Conservation (phyloP, 2,888 invertebrate genomes). For the Drosophila atroscutellata region DNA sequence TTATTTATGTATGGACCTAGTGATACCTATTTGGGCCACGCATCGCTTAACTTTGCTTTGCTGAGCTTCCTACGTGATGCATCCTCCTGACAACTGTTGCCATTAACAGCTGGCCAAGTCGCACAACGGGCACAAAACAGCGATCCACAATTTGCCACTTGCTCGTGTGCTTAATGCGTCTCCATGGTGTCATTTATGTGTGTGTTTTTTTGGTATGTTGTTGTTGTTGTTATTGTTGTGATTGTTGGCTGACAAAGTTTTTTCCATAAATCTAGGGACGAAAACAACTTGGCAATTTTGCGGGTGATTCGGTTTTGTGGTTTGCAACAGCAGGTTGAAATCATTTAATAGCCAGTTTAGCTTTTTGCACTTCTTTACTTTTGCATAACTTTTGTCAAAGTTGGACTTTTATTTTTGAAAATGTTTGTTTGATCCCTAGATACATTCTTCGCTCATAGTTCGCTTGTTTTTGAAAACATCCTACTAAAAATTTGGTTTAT, state of each 20-base stretch:
- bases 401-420: background rate
- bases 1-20: constrained; percentile 53
- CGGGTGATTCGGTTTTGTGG: constrained; percentile 63
- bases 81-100: constrained; percentile 72
- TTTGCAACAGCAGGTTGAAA: constrained; percentile 33
- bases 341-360: constrained; percentile 36
- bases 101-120: constrained; percentile 72
- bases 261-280: constrained; percentile 54
- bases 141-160: constrained; percentile 45
- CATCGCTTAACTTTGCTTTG: background rate
- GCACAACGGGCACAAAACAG: constrained; percentile 30
- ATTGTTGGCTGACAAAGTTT: constrained; percentile 61
- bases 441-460: background rate
- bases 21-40: constrained; percentile 26
- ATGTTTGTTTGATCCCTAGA: background rate
- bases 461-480: background rate
- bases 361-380: constrained; percentile 8
- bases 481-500: too few relatives aligned
- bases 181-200: constrained; percentile 64
- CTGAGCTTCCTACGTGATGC: constrained; percentile 43
- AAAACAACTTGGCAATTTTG: constrained; percentile 51
- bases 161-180: constrained; percentile 70
- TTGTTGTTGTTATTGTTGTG: constrained; percentile 22
- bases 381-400: background rate
- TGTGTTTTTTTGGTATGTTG: constrained; percentile 23